Evolutionary conservation across 2,113 vertebrate species (phyloP).

Genomic region (Semnopithecus entellus): DNA sequence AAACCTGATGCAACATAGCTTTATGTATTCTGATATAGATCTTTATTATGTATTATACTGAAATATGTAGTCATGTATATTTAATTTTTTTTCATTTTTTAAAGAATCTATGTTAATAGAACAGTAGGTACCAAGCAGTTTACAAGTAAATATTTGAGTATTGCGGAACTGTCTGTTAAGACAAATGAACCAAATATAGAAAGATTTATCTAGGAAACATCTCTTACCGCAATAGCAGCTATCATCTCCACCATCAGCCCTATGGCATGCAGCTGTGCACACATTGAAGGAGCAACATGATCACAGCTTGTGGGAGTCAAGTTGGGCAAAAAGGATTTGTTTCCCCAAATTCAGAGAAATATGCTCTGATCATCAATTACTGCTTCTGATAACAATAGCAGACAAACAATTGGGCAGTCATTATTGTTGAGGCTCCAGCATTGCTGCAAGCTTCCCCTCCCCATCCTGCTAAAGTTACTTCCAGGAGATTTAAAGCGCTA

Average conservation of each 20-base stretch:
- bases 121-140: accelerated
- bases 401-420: neutral
- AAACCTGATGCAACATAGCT: accelerated
- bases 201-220: neutral
- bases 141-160: neutral
- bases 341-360: neutral
- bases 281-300: no score
- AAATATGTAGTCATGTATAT: neutral
- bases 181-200: neutral
- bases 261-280: no score
- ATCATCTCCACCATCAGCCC: no score
- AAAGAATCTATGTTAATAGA: neutral
- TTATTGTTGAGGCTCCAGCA: neutral
- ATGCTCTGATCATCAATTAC: neutral
- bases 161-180: neutral
- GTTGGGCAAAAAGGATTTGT: accelerated
- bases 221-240: neutral
- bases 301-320: neutral
- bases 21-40: neutral
- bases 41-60: neutral
- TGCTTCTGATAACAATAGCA: neutral
- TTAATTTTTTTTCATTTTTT: neutral
- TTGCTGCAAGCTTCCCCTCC: neutral
- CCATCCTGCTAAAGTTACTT: neutral
- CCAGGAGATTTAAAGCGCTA: no score